These are phyloP conservation scores for Patella caerulea DNA, from an alignment of 2,888 invertebrate species.

Conservation along the genomic window DNA sequence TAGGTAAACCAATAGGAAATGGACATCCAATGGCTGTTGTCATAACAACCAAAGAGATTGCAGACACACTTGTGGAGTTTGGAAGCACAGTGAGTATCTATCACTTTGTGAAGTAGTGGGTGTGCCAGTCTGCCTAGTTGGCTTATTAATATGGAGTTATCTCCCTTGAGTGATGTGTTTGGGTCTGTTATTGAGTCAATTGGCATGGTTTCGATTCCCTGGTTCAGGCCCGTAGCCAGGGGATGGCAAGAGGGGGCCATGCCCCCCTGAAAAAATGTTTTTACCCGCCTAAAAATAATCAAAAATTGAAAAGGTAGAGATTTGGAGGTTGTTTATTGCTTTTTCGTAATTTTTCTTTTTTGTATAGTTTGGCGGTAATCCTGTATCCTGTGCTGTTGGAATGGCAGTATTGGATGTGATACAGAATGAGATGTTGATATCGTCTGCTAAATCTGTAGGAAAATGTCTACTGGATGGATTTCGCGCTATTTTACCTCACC, in stretches of 20 bases:
- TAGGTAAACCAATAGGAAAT: conserved; percentile 98
- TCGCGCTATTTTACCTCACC: conserved; percentile 49
- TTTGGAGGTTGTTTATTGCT: too few relatives aligned
- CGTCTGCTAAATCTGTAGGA: conserved; percentile 60
- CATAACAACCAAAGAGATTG: conserved; percentile 86
- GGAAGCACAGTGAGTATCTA: conserved; percentile 82
- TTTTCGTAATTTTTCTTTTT: background rate
- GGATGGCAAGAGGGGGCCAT: too few relatives aligned
- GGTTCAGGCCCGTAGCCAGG: too few relatives aligned
- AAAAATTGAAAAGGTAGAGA: too few relatives aligned
- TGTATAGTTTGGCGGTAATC: conserved; percentile 87
- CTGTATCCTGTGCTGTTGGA: conserved; percentile 97
- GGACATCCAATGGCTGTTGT: conserved; percentile 92
- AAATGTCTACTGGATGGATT: conserved; percentile 59
- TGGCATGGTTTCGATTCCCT: too few relatives aligned
- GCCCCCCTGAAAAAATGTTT: too few relatives aligned
- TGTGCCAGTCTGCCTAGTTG: too few relatives aligned
- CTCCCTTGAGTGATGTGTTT: too few relatives aligned
- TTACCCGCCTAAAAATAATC: too few relatives aligned
- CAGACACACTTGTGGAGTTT: conserved; percentile 95
- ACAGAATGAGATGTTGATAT: conserved; percentile 62
- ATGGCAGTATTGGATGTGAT: conserved; percentile 88
- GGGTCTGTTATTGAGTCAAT: too few relatives aligned
- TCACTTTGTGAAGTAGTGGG: background rate
- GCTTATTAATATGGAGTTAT: too few relatives aligned